A percentile compares a stretch with the other conserved stretches of the same genome.
Evolutionary conservation across 2,888 invertebrate species (phyloP).

Genomic region (Drosophila formosana): DNA sequence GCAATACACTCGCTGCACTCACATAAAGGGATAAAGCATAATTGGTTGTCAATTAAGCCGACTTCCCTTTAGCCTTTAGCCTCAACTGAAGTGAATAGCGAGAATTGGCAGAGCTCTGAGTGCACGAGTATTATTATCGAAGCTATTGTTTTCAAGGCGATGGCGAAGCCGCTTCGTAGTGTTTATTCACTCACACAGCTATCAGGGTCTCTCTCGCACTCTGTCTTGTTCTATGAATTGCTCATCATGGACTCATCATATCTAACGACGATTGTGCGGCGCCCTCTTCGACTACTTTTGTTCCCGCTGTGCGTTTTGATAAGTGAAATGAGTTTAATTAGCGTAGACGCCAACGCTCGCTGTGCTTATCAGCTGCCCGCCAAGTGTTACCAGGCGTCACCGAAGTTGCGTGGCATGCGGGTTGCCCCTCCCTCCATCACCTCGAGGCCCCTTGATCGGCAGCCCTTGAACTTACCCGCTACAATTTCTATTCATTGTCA

Average conservation of each 20-base stretch:
- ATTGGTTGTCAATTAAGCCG: conserved; percentile 29
- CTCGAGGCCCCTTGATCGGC: not conserved
- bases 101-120: conserved; percentile 2
- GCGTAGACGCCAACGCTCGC: conserved; percentile 38
- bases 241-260: conserved; percentile 41
- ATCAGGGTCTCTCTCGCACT: not conserved
- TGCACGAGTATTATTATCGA: conserved; percentile 24
- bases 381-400: conserved; percentile 60
- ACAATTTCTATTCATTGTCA: conserved; percentile 10
- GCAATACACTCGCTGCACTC: not conserved
- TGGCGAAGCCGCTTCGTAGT: conserved; percentile 12
- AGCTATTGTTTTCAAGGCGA: conserved; percentile 43
- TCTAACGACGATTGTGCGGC: conserved; percentile 50
- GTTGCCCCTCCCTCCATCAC: conserved; percentile 3
- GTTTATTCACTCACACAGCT: not conserved
- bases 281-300: conserved; percentile 28
- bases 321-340: conserved; percentile 77
- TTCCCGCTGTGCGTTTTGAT: conserved; percentile 66
- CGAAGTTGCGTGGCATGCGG: conserved; percentile 37
- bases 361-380: conserved; percentile 40
- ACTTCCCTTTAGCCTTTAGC: not conserved
- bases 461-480: not conserved
- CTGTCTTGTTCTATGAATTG: not conserved
- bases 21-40: conserved; percentile 24
- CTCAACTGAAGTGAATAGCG: conserved; percentile 15